phyloP scores from a whole-genome alignment of 2,113 vertebrate species.

The Anthoscopus minutus region DNA sequence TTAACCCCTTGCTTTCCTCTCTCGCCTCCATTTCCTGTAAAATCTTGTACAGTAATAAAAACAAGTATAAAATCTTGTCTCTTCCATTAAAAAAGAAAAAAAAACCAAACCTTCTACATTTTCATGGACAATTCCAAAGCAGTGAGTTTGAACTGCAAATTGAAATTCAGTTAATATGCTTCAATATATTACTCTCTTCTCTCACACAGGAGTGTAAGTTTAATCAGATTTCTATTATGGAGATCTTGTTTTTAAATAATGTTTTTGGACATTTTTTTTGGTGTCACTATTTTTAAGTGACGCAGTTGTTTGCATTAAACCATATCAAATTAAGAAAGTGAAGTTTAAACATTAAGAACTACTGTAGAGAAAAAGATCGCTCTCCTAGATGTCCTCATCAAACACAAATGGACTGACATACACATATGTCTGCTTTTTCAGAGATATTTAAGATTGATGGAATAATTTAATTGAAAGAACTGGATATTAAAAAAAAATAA shows the following conservation, averaged over 20 bases:
- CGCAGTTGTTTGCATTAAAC: not conserved
- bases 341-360: not conserved
- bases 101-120: accelerated
- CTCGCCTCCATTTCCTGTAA: not conserved
- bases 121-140: not conserved
- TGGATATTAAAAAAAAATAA: not conserved
- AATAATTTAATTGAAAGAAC: not conserved
- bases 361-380: not conserved
- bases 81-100: not conserved
- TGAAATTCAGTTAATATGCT: not conserved
- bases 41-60: not conserved
- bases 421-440: not conserved
- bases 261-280: not conserved
- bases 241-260: not conserved
- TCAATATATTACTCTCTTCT: not conserved
- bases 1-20: accelerated
- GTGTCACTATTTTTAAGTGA: not conserved
- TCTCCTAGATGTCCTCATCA: not conserved
- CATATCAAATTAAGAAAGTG: not conserved
- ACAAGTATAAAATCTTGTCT: too few species aligned
- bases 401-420: not conserved
- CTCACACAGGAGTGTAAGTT: not conserved
- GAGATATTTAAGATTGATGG: accelerated
- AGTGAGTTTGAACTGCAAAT: not conserved
- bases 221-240: not conserved